Conservation (phyloP, 2,797 vertebrate species). For the Phyllotis vaccarum region DNA sequence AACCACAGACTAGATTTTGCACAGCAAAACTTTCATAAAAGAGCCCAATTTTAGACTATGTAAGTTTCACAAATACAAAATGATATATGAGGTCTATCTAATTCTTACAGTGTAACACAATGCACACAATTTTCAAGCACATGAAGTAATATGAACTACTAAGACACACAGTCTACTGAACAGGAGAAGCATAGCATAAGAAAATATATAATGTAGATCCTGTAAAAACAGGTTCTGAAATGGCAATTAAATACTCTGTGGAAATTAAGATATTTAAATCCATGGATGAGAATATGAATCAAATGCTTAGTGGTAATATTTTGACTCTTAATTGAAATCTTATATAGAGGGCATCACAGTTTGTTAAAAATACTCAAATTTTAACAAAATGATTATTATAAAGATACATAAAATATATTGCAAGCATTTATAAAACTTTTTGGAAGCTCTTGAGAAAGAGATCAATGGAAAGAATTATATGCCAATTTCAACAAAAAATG, state of each 20-base stretch:
- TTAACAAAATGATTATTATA: not conserved
- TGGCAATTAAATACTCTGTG: constrained; percentile 20
- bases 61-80: not conserved
- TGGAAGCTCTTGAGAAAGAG: not conserved
- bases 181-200: not conserved
- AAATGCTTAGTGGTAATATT: not conserved
- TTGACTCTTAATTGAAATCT: not conserved
- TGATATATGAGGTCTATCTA: not conserved
- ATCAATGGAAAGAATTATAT: not conserved
- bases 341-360: not conserved
- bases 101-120: not conserved
- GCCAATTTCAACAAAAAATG: not conserved
- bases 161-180: not conserved
- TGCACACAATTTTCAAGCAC: not conserved
- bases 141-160: not conserved
- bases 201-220: not conserved
- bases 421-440: not conserved
- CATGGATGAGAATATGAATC: not conserved
- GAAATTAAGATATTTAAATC: not conserved
- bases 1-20: not conserved
- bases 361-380: not conserved
- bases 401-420: not conserved
- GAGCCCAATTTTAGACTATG: not conserved
- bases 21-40: not conserved
- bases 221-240: not conserved